phyloP scores from a whole-genome alignment of 2,797 vertebrate genomes.

The Ateles fusciceps region DNA sequence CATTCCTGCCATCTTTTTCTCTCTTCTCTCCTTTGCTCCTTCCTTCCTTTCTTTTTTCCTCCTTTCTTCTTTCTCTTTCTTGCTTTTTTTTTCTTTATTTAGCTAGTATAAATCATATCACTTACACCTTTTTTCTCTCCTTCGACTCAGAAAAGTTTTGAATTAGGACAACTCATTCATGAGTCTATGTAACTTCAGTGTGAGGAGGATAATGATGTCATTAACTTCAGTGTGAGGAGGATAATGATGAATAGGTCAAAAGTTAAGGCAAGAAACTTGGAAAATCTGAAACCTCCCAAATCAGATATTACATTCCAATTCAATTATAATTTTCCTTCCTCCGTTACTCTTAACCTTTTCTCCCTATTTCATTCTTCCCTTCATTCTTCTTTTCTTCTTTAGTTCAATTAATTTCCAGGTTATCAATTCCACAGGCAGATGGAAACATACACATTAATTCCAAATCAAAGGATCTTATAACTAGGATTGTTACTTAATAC shows the following conservation, averaged over 20 bases:
- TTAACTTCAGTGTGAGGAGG: not conserved
- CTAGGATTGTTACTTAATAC: not conserved
- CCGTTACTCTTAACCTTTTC: not conserved
- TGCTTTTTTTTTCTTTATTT: not conserved
- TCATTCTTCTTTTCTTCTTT: not conserved
- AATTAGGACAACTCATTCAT: not conserved
- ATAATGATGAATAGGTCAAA: not conserved
- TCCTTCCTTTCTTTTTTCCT: not conserved
- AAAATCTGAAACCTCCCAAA: not conserved
- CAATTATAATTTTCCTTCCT: not conserved
- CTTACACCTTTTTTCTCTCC: not conserved
- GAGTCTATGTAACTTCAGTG: not conserved
- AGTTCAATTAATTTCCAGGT: not conserved
- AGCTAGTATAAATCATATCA: not conserved
- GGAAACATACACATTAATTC: not conserved
- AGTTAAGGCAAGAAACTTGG: not conserved
- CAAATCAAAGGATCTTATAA: not conserved
- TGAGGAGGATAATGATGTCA: not conserved
- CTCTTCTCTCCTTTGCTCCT: too few relatives aligned
- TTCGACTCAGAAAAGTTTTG: not conserved
- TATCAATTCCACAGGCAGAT: not conserved
- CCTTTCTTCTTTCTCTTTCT: not conserved
- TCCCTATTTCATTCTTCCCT: not conserved
- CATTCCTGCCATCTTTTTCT: not conserved
- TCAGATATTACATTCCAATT: not conserved